phyloP scores from a whole-genome alignment of 2,797 vertebrate genomes.

The Scyliorhinus canicula region DNA sequence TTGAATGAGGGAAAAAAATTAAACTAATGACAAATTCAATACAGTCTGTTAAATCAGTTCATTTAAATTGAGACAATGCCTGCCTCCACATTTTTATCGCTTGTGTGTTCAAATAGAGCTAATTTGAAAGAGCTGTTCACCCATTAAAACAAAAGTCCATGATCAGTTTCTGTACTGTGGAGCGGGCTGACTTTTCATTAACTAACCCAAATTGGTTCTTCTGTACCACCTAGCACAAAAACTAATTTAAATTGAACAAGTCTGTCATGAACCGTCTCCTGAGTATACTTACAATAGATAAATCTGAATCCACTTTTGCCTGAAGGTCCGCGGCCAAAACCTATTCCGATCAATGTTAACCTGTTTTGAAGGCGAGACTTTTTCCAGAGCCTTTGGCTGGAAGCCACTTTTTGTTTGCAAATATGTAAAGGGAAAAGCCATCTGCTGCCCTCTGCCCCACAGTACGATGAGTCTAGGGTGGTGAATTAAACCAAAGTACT shows the following conservation, averaged over 20 bases:
- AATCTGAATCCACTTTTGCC: slow-evolving; percentile 18
- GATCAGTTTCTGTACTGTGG: background rate
- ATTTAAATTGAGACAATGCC: background rate
- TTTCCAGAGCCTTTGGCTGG: background rate
- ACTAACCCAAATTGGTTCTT: slow-evolving; percentile 15
- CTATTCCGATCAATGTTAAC: slow-evolving; percentile 35
- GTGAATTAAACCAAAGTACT: slow-evolving; percentile 27
- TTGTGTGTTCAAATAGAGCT: slow-evolving; percentile 14
- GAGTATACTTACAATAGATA: slow-evolving; percentile 26
- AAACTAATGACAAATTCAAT: slow-evolving; percentile 10
- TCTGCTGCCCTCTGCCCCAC: slow-evolving; percentile 1
- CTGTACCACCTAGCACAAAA: background rate
- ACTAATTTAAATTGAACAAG: slow-evolving; percentile 34
- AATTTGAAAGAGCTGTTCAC: slow-evolving; percentile 22
- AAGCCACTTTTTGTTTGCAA: background rate
- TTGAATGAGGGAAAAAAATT: background rate
- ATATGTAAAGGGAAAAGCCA: slow-evolving; percentile 8
- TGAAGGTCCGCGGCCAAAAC: slow-evolving; percentile 1
- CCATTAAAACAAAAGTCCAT: background rate
- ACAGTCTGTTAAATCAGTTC: background rate
- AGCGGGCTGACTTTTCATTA: slow-evolving; percentile 8
- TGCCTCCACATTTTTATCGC: background rate
- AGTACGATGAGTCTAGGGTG: background rate
- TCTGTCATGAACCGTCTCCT: background rate
- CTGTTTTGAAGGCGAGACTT: background rate